Percentiles rank a stretch among this genome's conserved stretches.
These are phyloP conservation scores for Nothocercus julius DNA, from an alignment of 2,113 vertebrate genomes.

Conservation along the genomic window DNA sequence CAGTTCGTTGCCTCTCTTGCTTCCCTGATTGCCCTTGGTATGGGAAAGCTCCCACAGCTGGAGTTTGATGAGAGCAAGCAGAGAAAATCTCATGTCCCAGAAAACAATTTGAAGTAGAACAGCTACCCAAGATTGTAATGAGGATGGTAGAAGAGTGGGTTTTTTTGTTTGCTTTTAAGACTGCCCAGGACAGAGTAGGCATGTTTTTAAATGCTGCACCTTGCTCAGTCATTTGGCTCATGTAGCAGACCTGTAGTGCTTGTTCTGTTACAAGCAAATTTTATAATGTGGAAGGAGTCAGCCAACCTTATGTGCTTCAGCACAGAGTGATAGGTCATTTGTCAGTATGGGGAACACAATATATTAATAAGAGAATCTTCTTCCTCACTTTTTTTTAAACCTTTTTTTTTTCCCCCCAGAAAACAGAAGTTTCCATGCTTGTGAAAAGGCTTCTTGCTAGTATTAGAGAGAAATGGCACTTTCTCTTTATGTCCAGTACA, in stretches of 20 bases:
- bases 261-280: neutral
- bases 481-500: neutral
- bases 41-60: neutral
- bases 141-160: neutral
- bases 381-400: neutral
- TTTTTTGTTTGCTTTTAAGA: neutral
- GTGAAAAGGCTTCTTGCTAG: neutral
- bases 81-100: accelerated
- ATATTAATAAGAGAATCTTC: neutral
- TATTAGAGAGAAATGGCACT: neutral
- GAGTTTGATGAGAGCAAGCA: neutral
- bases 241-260: neutral
- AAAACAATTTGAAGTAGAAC: neutral
- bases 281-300: neutral
- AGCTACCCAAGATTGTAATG: neutral
- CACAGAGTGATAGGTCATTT: neutral
- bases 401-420: neutral
- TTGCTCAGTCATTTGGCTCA: neutral
- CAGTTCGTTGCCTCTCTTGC: neutral
- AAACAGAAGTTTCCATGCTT: neutral
- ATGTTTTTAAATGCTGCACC: neutral
- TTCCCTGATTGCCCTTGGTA: neutral
- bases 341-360: neutral
- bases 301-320: neutral
- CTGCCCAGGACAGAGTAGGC: neutral